phyloP scores from a whole-genome alignment of 1,140 invertebrate species.

The Batillaria attramentaria region DNA sequence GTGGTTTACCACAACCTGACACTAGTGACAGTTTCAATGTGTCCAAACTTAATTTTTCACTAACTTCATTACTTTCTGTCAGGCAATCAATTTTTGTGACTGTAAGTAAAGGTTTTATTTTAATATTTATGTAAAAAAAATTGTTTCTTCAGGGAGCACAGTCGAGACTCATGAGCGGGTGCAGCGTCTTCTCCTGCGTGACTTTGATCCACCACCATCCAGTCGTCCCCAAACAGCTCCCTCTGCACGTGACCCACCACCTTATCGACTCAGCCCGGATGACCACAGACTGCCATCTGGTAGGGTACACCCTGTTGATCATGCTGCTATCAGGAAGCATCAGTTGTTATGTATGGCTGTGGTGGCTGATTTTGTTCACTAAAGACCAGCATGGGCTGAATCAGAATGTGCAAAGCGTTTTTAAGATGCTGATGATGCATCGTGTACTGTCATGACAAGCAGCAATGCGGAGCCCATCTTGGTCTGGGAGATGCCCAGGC shows the following conservation, averaged over 20 bases:
- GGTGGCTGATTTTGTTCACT: too few relatives aligned
- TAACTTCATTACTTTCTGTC: too few relatives aligned
- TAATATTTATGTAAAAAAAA: neutral
- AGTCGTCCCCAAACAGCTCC: slow-evolving; percentile 43
- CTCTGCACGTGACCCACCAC: slow-evolving; percentile 10
- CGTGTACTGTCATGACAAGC: too few relatives aligned
- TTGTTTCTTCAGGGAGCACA: slow-evolving; percentile 52
- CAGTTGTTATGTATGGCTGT: too few relatives aligned
- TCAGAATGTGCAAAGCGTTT: too few relatives aligned
- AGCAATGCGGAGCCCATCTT: too few relatives aligned
- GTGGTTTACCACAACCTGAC: too few relatives aligned
- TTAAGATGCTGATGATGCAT: too few relatives aligned
- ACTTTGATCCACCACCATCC: slow-evolving; percentile 37
- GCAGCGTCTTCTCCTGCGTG: slow-evolving; percentile 40
- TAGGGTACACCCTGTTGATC: slow-evolving; percentile 25
- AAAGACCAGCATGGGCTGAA: too few relatives aligned
- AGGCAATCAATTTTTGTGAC: neutral
- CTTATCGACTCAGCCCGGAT: slow-evolving; percentile 55
- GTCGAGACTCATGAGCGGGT: slow-evolving; percentile 57
- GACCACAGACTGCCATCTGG: slow-evolving; percentile 59
- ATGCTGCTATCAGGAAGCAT: too few relatives aligned
- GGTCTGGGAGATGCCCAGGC: neutral
- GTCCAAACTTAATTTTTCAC: too few relatives aligned
- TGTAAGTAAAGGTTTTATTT: neutral
- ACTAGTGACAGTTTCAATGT: too few relatives aligned